Percentiles rank a stretch among this genome's conserved stretches.
These are phyloP conservation scores for Drosophila albomicans DNA, from an alignment of 1,140 invertebrate species.

Conservation along the genomic window DNA sequence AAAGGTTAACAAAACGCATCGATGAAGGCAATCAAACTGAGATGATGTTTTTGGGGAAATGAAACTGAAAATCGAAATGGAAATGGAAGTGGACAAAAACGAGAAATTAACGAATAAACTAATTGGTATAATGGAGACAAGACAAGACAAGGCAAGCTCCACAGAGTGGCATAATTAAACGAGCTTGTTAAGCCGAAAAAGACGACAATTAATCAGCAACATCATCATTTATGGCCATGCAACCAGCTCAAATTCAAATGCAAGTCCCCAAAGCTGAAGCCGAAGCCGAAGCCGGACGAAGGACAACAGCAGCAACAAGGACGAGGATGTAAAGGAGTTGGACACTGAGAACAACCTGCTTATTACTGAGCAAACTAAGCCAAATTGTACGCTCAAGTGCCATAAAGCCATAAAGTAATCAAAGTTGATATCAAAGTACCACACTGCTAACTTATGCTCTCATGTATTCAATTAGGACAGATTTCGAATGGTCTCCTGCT, in stretches of 20 bases:
- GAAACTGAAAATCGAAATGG: not conserved
- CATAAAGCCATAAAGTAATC: slow-evolving; percentile 82
- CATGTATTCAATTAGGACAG: slow-evolving; percentile 82
- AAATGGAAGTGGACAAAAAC: not conserved
- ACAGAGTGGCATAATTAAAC: slow-evolving; percentile 17
- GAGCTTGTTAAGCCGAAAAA: slow-evolving; percentile 21
- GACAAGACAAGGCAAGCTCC: not conserved
- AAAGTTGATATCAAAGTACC: slow-evolving; percentile 82
- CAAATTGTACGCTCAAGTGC: slow-evolving; percentile 82
- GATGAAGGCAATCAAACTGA: slow-evolving; percentile 10
- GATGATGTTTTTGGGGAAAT: not conserved
- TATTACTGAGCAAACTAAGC: slow-evolving; percentile 56
- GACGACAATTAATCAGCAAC: slow-evolving; percentile 66
- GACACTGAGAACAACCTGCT: slow-evolving; percentile 3
- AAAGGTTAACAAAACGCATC: slow-evolving; percentile 26
- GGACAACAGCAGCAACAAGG: too few species aligned
- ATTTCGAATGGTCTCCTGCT: slow-evolving; percentile 63
- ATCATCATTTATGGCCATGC: slow-evolving; percentile 64
- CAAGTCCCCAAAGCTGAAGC: slow-evolving; percentile 30
- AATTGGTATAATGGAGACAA: not conserved
- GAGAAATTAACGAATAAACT: slow-evolving; percentile 4
- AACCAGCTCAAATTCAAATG: slow-evolving; percentile 61
- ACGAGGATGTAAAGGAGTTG: not conserved
- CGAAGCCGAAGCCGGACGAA: not conserved
- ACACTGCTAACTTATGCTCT: slow-evolving; percentile 81